These are phyloP conservation scores for Tursiops truncatus DNA, from an alignment of 2,113 vertebrate species.

Conservation along the genomic window DNA sequence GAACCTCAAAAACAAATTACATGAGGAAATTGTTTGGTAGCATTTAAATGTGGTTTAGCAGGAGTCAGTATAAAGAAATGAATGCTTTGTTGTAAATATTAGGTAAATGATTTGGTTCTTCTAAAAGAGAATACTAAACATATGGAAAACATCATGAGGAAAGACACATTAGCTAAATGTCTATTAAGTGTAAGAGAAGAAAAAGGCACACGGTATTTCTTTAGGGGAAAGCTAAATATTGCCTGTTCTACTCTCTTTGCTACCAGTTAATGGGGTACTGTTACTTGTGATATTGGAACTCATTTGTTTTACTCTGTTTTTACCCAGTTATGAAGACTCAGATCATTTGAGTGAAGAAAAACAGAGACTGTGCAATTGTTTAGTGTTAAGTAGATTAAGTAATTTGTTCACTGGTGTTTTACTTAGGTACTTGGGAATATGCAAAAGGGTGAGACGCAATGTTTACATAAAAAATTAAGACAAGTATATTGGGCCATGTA, in stretches of 20 bases:
- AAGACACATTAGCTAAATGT: constrained; percentile 34
- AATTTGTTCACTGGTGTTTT: constrained; percentile 49
- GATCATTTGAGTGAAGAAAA: constrained; percentile 21
- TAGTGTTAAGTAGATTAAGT: constrained; percentile 41
- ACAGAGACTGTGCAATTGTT: neutral
- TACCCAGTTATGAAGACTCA: constrained; percentile 24
- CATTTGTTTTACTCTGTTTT: constrained; percentile 43
- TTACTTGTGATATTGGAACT: neutral
- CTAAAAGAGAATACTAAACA: constrained; percentile 73
- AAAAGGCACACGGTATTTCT: neutral
- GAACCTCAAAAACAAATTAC: neutral
- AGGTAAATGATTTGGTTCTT: constrained; percentile 78
- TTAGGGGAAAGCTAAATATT: constrained; percentile 24
- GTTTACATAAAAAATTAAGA: constrained; percentile 52
- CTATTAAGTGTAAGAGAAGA: constrained; percentile 11
- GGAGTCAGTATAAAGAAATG: constrained; percentile 13
- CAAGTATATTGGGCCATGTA: neutral
- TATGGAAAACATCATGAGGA: constrained; percentile 65
- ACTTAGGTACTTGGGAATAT: neutral
- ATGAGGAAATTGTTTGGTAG: neutral
- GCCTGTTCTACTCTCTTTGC: neutral
- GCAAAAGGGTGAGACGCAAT: neutral
- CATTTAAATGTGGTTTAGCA: constrained; percentile 23
- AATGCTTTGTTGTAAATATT: constrained; percentile 76
- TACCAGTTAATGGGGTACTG: neutral